Evolutionary conservation across 2,888 invertebrate species (phyloP).

Genomic region (Drosophila trichaetosa): DNA sequence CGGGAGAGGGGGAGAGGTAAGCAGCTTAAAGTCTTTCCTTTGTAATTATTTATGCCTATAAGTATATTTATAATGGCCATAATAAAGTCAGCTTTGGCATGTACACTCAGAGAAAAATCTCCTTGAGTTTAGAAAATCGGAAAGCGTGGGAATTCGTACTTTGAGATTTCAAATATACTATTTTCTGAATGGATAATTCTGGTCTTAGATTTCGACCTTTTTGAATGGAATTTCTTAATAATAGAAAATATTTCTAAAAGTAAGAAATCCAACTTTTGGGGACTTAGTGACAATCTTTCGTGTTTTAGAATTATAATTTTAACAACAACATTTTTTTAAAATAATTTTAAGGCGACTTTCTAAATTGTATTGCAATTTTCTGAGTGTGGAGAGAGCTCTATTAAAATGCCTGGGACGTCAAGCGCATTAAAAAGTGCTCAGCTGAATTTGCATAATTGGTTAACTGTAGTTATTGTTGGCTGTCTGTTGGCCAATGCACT

Average conservation of each 20-base stretch:
- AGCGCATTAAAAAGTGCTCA: conserved; percentile 60
- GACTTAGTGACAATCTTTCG: too few relatives aligned
- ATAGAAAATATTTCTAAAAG: too few relatives aligned
- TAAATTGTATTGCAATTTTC: background rate
- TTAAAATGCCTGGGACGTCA: conserved; percentile 50
- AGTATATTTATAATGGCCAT: conserved; percentile 11
- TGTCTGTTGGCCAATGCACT: conserved; percentile 45
- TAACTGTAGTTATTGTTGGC: background rate
- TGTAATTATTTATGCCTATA: conserved; percentile 20
- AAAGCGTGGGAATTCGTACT: too few relatives aligned
- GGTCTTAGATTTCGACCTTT: too few relatives aligned
- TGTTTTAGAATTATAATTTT: too few relatives aligned
- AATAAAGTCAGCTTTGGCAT: conserved; percentile 14
- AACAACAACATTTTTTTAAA: background rate
- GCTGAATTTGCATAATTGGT: conserved; percentile 54
- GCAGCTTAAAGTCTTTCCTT: conserved; percentile 7
- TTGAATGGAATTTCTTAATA: too few relatives aligned
- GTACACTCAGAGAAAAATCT: background rate
- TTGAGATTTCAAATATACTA: too few relatives aligned
- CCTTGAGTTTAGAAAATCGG: background rate
- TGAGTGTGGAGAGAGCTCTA: conserved; percentile 16
- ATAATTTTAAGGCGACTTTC: background rate
- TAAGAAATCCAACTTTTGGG: too few relatives aligned
- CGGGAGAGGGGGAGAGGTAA: conserved; percentile 16
- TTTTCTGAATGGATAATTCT: too few relatives aligned